phyloP scores from a whole-genome alignment of 2,797 vertebrate species.

The Chelidonichthys spinosus region DNA sequence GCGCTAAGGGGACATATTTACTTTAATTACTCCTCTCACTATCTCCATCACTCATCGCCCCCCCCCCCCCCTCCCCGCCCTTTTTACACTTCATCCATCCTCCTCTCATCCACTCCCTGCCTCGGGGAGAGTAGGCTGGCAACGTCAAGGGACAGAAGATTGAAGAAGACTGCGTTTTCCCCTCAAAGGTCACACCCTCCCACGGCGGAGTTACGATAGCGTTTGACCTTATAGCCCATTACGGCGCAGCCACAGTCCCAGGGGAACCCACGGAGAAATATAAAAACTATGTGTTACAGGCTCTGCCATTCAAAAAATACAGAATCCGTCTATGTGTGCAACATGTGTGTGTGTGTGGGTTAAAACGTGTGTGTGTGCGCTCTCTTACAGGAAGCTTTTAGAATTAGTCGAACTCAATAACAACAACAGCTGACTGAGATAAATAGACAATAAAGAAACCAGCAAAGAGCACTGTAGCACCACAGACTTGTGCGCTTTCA shows the following conservation, averaged over 20 bases:
- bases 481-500: slow-evolving; percentile 26
- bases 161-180: slow-evolving; percentile 57
- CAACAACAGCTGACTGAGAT: slow-evolving; percentile 40
- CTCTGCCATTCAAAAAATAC: slow-evolving; percentile 15
- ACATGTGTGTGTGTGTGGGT: neutral
- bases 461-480: slow-evolving; percentile 36
- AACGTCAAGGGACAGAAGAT: slow-evolving; percentile 54
- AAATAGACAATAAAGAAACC: neutral
- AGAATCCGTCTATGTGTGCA: slow-evolving; percentile 1
- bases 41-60: slow-evolving; percentile 59
- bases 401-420: slow-evolving; percentile 29
- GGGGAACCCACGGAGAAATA: slow-evolving; percentile 47
- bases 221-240: slow-evolving; percentile 67
- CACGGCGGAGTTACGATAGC: slow-evolving; percentile 65
- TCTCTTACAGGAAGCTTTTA: slow-evolving; percentile 63
- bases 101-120: slow-evolving; percentile 38
- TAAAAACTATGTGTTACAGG: slow-evolving; percentile 30
- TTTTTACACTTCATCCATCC: slow-evolving; percentile 5
- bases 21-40: slow-evolving; percentile 73
- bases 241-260: slow-evolving; percentile 36
- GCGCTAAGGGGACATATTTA: slow-evolving; percentile 75
- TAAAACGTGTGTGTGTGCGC: neutral
- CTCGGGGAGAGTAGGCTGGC: slow-evolving; percentile 37
- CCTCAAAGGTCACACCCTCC: slow-evolving; percentile 70
- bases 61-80: no score